Base-by-base conservation (phyloP, 2,797 vertebrate genomes). In the Cynodonichthys magdalenae region DNA sequence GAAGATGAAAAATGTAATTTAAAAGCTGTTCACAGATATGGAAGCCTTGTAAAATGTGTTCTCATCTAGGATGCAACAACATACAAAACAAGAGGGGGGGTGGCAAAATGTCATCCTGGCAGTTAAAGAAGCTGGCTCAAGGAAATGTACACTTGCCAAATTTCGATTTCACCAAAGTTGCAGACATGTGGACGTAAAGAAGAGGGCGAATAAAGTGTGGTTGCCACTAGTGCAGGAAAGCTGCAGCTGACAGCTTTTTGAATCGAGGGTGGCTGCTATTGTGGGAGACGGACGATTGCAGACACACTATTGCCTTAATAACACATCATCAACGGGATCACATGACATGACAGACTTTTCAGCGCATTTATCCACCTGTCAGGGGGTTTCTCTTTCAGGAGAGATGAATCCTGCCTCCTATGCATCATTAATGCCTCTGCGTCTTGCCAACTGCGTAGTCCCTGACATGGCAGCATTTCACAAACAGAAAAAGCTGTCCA, bases 381-480 rank as follows among this genome's bases (percentile, higher is more conserved):
- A 31, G 11, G 17, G 12, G 7, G 44, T 7, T 31, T 46, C 8
- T 9, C 42, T 46, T 42, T 44, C 55, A 12, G 17, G 27, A 15
- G 42, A 57, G 28, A 57, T 31, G 55, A n/a, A 29, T 3, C n/a
- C 18, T 57, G 10, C n/a, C 10, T 46, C 27, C 5, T 7, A 15
- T 57, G 41, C 41, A 57, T 57, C 42, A 46, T 57, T 57, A 57
- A 46, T 46, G 17, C 54, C 28, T 57, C 24, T 29, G 20, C 24
- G n/a, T 6, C 34, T 24, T 15, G 24, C 34, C 7, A 55, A 42
- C 53, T 17, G 15, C 41, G 36, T 4, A 42, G 36, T 27, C 36
- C 20, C 53, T 42, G 53, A 55, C 36, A 24, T 15, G 5, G 7
- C 3, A 12, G 15, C 14, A 1, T 31, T 31, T 12, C 55, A 46